Evolutionary conservation across 2,888 invertebrate species (phyloP), one percentile per base, ranked within the genome.

Genomic region (Morpho helenor): DNA sequence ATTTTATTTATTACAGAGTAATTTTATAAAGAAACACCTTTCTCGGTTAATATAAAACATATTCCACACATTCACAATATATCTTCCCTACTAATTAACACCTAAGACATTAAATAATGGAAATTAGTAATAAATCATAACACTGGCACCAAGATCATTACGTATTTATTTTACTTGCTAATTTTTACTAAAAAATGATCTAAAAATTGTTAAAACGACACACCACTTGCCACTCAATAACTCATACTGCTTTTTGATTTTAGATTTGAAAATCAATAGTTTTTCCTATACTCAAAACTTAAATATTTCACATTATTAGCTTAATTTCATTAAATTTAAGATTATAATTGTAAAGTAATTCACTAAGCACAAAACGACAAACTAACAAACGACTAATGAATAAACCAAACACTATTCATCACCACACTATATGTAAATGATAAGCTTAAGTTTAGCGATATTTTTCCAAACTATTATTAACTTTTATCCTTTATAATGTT

Each of bases 401-500:
- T 39, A 16, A 53, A 46, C 9, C 46, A 45, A 53, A 53, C 53
- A 53, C 53, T 47, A 53, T 40, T 53, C 46, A 52, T 46, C 52
- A 53, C 52, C 40, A 45, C 53, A 53, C 53, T 46, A 53, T 9
- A 53, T 40, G 16, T 39, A 52, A 44, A 31, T 31, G 31, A 31
- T 31, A 44, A 52, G 52, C 52, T 52, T 39, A 39, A 45, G 31
- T 10, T 52, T 44, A 51, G 42, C 49, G 50, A 42, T 16, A 16
- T 49, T 51, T 8, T 43, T 41, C 2, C 40, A 8, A 49, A 41
- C 16, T 16, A 16, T 16, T 16, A 16, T 49, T 31, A 8, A 42
- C 42, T 51, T 42, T 31, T 31, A 31, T 31, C 31, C 31, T 31
- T 31, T 31, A 31, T 31, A 31, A 31, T 31, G 31, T 31, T 31